These are phyloP conservation scores for Phyllostomus hastatus DNA, from an alignment of 2,113 vertebrate species.

Conservation along the genomic window DNA sequence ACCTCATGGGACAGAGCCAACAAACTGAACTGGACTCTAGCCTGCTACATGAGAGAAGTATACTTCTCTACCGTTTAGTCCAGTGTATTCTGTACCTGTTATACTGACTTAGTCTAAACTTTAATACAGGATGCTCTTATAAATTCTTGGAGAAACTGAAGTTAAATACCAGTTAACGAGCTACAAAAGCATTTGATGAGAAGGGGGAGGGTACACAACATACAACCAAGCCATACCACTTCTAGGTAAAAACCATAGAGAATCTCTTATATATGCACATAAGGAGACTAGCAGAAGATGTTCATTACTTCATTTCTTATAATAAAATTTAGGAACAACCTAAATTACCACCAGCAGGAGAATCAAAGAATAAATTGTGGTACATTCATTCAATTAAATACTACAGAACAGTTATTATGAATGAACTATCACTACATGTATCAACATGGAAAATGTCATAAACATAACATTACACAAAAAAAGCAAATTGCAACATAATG, in stretches of 20 bases:
- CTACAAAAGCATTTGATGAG: background rate
- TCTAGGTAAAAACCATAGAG: background rate
- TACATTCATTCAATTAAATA: background rate
- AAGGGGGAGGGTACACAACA: background rate
- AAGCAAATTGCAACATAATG: background rate
- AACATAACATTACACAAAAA: background rate
- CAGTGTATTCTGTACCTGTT: background rate
- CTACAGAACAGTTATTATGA: background rate
- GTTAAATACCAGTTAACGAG: background rate
- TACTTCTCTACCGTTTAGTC: background rate
- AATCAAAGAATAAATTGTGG: background rate
- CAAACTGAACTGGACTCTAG: background rate
- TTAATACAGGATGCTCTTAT: background rate
- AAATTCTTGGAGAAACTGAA: slow-evolving; percentile 1
- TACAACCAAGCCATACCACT: background rate
- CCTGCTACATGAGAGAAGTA: background rate
- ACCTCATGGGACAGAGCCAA: background rate
- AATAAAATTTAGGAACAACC: background rate
- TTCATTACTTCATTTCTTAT: background rate
- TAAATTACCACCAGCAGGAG: background rate
- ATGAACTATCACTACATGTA: background rate
- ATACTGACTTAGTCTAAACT: background rate
- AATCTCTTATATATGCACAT: background rate
- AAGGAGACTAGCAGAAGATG: background rate
- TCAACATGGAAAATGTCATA: background rate